These are phyloP conservation scores for Tychaedon coryphoeus DNA, from an alignment of 2,113 vertebrate genomes.

Conservation along the genomic window DNA sequence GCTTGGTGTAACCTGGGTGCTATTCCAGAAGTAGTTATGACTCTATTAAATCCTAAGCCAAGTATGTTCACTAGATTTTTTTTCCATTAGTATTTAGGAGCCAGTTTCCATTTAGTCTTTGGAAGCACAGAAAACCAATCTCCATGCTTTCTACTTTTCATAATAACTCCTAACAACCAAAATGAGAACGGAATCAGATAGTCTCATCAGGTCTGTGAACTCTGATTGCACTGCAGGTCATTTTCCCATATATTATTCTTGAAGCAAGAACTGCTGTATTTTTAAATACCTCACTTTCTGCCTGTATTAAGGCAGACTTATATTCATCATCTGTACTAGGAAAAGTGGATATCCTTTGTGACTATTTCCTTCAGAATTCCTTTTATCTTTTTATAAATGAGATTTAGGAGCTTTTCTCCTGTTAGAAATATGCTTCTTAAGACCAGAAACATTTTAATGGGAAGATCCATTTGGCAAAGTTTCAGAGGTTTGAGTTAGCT, in stretches of 20 bases:
- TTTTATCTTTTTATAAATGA: background rate
- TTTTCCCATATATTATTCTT: background rate
- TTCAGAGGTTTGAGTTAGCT: background rate
- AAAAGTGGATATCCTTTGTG: background rate
- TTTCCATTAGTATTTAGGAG: background rate
- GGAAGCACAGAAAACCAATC: background rate
- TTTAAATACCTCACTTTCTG: background rate
- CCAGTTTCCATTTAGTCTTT: background rate
- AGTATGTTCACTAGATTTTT: background rate
- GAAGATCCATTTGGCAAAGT: background rate
- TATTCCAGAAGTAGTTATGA: background rate
- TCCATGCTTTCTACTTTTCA: background rate
- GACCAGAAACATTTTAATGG: background rate
- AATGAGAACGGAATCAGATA: background rate
- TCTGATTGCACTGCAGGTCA: background rate
- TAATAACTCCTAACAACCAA: background rate
- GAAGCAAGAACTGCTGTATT: background rate
- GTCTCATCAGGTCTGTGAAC: background rate
- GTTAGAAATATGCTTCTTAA: background rate
- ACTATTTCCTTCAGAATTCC: background rate
- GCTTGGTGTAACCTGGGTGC: background rate
- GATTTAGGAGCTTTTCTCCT: background rate
- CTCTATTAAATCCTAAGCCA: background rate
- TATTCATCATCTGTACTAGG: background rate
- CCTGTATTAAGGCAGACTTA: background rate